Base-by-base conservation (phyloP, 2,797 vertebrate species). In the Euthynnus affinis region DNA sequence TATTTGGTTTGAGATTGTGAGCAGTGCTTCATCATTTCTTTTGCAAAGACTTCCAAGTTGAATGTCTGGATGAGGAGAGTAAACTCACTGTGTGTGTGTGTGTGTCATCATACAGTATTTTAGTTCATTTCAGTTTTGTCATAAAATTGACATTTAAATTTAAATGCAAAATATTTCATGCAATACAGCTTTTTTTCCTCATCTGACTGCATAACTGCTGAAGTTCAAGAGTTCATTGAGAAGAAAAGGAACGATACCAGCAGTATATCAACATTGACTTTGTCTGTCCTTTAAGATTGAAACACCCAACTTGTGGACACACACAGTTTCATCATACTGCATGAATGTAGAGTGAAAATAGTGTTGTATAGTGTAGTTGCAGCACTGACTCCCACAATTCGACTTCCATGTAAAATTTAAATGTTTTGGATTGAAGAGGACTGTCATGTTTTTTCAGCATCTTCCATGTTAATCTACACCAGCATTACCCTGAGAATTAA, bases 181-280 rank as follows among this genome's bases (percentile, higher is more conserved):
- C 9, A 27, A 27, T n/a, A 4, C 22, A 12, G 32, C 25, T 17
- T 32, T 48, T 65, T 18, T 23, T 29, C 22, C 22, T 18, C 13
- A 60, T 20, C 18, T 67, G 32, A 48, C 9, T 32, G 22, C 48
- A 56, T 13, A 52, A 42, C 25, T 64, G n/a, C 34, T 40, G 5
- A 63, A 76, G 61, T 71, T 80, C 27, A 85, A 60, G 22, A 80
- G 64, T 83, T 88, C 55, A 86, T 27, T 0, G 32, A 67, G 23
- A 17, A 62, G 12, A 75, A 71, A 77, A 46, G 51, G 4, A 79
- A 52, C 23, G 2, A 8, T 22, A 69, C 6, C 46, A 62, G 29
- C 52, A 42, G 14, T 14, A 13, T 42, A 46, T 52, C 49, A 86
- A 62, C 64, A 68, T 3, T 75, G 71, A 80, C 62, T 60, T 63